Percentiles rank a stretch among this genome's conserved stretches.
phyloP scores from a whole-genome alignment of 2,888 invertebrate species.

The Stramonita haemastoma region DNA sequence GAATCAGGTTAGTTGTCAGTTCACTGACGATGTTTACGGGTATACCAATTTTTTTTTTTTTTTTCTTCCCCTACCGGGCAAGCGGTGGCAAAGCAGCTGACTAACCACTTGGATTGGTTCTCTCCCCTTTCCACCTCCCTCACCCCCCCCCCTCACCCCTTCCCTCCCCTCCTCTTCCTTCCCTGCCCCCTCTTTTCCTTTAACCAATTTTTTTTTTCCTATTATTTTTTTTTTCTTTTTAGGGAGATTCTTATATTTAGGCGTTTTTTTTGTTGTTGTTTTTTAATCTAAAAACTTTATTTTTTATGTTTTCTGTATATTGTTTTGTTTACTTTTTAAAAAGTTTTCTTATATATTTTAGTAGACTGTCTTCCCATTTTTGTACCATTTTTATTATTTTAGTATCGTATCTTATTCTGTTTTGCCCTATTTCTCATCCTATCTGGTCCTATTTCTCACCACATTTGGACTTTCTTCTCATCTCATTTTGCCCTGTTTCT shows the following conservation, averaged over 20 bases:
- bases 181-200: background rate
- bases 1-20: conserved; percentile 31
- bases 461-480: too few species aligned
- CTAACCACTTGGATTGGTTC: background rate
- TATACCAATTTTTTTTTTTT: background rate
- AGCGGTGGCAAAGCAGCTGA: background rate
- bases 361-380: too few species aligned
- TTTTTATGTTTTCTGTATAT: background rate
- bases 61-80: background rate
- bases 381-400: too few species aligned
- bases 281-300: background rate
- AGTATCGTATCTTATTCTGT: too few species aligned
- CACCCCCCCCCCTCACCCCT: background rate
- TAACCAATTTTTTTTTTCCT: background rate
- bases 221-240: too few species aligned
- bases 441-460: too few species aligned
- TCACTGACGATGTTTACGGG: background rate
- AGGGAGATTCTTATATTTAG: background rate
- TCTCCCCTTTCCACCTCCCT: background rate
- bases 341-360: too few species aligned
- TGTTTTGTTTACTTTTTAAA: background rate
- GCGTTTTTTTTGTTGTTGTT: background rate
- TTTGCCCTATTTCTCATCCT: too few species aligned
- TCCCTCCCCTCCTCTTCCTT: background rate
- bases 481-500: too few species aligned